Base-by-base conservation (phyloP, 2,888 invertebrate species). In the Eucriotettix oculatus region DNA sequence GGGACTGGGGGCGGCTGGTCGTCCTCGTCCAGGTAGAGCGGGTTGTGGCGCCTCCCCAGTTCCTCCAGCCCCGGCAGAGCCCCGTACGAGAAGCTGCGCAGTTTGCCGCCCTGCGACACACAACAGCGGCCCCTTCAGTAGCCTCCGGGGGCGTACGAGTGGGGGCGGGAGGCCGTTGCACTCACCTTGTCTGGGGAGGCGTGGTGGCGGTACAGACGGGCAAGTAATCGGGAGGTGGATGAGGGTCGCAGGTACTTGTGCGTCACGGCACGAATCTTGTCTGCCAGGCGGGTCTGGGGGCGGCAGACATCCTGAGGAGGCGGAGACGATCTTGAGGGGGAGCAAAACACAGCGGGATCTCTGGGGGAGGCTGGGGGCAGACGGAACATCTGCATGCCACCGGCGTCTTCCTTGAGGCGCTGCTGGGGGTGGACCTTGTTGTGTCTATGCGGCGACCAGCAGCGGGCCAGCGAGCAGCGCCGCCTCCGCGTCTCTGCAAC, bases 71-170 rank as follows among this genome's bases (percentile, higher is more conserved):
- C 86, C 1, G 86, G 86, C 62, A 86, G 72, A 11, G 86, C 83
- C 1, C 87, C 86, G 67, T 86, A 86, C 0, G 86, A 86, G 70
- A 86, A 86, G 69, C 86, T 86, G 52, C 86, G 76, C 63, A 84
- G 73, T 68, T 75, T 67, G 64, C 59, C 69, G 72, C 12, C 86
- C 83, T 1, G 87, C 86, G 67, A 86, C 86, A 0, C 86, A 86
- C 70, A 86, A 69, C 86, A 86, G 52, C 86, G 76, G 63, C 84
- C 73, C 68, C 74, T 67, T 65, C 59, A 69, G 5, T 2, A 2
- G 48, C 12, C 48, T 12, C 14, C n/a, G 48, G 66, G 74, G 78
- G 68, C 74, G 78, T 67, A 12, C 48, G 48, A 48, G 48, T 9
- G 48, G 3, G 48, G 48, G 48, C 48, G 48, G 3, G 48, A n/a